Evolutionary conservation across 2,113 vertebrate genomes (phyloP).

Genomic region (Saguinus midas): DNA sequence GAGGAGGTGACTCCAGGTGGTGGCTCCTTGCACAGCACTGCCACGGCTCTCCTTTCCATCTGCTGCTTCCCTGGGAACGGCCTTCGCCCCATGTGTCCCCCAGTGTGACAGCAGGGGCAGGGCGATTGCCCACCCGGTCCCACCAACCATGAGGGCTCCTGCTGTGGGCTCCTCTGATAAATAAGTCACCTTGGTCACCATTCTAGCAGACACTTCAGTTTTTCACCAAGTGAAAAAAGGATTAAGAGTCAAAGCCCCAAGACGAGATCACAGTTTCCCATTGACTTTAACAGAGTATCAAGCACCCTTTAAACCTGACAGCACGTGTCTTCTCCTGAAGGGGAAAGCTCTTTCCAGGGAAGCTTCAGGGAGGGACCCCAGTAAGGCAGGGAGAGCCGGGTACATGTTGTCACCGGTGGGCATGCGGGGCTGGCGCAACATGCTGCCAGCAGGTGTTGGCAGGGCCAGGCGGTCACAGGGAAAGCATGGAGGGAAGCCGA

Average conservation of each 20-base stretch:
- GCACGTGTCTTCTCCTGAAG: background rate
- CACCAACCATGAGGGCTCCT: background rate
- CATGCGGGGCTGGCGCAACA: slow-evolving; percentile 72
- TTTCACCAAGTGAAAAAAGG: background rate
- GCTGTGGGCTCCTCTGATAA: background rate
- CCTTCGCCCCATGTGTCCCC: background rate
- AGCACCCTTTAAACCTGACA: background rate
- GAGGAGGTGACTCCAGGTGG: background rate
- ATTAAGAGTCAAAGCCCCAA: background rate
- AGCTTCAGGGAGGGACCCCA: slow-evolving; percentile 29
- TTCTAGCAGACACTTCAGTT: background rate
- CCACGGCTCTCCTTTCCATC: background rate
- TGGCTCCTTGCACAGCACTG: background rate
- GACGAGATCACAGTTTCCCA: background rate
- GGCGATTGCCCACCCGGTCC: background rate
- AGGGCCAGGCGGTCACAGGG: slow-evolving; percentile 52
- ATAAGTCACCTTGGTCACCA: background rate
- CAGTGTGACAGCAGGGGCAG: background rate
- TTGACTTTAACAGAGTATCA: background rate
- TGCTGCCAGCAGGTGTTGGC: slow-evolving; percentile 30
- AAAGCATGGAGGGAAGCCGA: slow-evolving; percentile 50
- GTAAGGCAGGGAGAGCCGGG: slow-evolving; percentile 39
- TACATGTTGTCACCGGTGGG: slow-evolving; percentile 21
- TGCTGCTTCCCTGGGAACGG: background rate
- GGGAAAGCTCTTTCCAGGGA: slow-evolving; percentile 38